Base-by-base conservation (phyloP, 2,113 vertebrate species). In the Polypterus bichir region DNA sequence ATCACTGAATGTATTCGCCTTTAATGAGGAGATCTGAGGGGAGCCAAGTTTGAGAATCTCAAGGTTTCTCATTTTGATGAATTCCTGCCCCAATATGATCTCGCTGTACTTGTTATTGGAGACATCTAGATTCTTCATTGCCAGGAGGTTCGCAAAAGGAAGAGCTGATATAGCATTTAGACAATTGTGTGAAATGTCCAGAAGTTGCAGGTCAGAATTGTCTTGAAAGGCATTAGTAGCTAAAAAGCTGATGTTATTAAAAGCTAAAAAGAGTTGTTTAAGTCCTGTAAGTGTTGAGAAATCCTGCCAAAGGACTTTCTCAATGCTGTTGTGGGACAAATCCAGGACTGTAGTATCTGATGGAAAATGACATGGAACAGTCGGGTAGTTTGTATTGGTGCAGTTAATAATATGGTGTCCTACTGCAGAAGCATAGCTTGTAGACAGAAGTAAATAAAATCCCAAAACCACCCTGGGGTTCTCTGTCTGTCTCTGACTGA, bases 171-270 rank as follows among this genome's bases (percentile, higher is more conserved):
- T 63, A 49, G 44, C 47, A 44, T 45, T 46, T 47, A 63, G 48
- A 44, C 48, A 9, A 56, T 63, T 63, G 48, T 63, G 56, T 57
- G 62, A 57, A 63, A 63, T 54, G 47, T 63, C 54, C 5, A 63
- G 62, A 49, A 57, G 44, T 9, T 49, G 46, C 44, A 63, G 62
- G 11, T 63, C 54, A 27, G 27, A 27, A 27, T 27, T 27, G 27
- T 27, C 27, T 27, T 57, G 4, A 48, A 59, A 47, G 9, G 6
- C 46, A 9, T 3, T 4, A 48, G 4, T 6, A 47, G 47, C 8
- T 11, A 47, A 8, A 59, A n/a, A 48, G 3, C 6, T 47, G 27
- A 47, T 59, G 4, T 48, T 9, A 47, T 47, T 46, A 47, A 47
- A 47, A 7, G n/a, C 9, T 5, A 59, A 47, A 47, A 6, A 59